Percentiles rank a stretch among this genome's conserved stretches.
Conservation (phyloP, 2,797 vertebrate species). For the Calcarius lapponicus region DNA sequence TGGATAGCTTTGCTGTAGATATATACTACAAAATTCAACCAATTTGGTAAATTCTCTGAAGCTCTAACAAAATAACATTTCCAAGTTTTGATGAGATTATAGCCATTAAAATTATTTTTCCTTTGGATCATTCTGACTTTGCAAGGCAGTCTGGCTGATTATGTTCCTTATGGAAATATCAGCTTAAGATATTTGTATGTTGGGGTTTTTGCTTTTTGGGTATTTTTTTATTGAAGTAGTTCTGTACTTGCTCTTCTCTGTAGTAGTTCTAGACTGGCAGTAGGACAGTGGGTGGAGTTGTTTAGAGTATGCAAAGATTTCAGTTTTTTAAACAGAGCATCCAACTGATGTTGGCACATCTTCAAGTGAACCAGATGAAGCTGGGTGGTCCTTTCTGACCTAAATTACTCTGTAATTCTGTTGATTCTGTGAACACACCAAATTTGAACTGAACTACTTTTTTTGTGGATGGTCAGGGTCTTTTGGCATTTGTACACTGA, state of each 20-base stretch:
- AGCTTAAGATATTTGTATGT: neutral
- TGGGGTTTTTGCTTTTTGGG: neutral
- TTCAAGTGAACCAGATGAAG: neutral
- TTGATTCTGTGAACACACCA: neutral
- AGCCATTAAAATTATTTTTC: neutral
- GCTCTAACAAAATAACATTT: neutral
- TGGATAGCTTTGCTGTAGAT: neutral
- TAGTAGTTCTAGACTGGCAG: neutral
- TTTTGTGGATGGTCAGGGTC: neutral
- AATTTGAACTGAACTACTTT: neutral
- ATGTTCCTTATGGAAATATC: neutral
- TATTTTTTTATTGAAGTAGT: neutral
- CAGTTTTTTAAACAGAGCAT: neutral
- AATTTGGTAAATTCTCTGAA: neutral
- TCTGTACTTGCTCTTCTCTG: neutral
- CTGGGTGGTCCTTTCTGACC: neutral
- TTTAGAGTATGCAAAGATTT: neutral
- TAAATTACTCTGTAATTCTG: neutral
- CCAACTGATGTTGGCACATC: neutral
- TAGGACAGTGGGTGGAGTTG: neutral
- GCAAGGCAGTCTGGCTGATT: neutral
- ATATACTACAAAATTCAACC: neutral
- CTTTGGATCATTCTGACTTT: neutral
- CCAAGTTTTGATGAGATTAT: neutral
- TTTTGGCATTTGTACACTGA: neutral